These are phyloP conservation scores for Cosmopolites sordidus DNA, from an alignment of 2,888 invertebrate species.

Conservation along the genomic window DNA sequence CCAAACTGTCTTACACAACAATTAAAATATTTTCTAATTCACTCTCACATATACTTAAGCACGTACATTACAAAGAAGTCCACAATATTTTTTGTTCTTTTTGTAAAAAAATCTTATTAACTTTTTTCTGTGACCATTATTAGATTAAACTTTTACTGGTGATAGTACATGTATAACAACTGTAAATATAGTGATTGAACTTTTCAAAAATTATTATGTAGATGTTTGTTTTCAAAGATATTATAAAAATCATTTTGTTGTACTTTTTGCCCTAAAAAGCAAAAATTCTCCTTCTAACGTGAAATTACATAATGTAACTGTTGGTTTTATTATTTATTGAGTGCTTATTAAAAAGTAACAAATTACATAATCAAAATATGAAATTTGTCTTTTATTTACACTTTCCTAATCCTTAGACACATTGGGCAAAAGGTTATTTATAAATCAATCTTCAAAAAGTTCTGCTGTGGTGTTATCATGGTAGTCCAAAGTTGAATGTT, in stretches of 20 bases:
- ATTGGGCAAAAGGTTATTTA: no score
- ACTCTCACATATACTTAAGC: background rate
- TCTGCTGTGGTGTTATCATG: no score
- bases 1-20: background rate
- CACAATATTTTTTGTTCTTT: background rate
- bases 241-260: conserved; percentile 8
- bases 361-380: conserved; percentile 15
- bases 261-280: conserved; percentile 9
- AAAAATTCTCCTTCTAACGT: conserved; percentile 2
- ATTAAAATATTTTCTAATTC: background rate
- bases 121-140: conserved; percentile 24
- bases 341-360: conserved; percentile 13
- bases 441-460: no score
- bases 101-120: conserved; percentile 16
- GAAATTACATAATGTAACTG: conserved; percentile 13
- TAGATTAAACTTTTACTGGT: conserved; percentile 24
- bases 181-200: conserved; percentile 22
- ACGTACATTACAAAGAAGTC: background rate
- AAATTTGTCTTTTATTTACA: background rate
- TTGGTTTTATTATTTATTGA: conserved; percentile 18
- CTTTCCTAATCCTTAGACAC: no score
- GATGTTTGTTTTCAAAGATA: conserved; percentile 12
- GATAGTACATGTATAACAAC: conserved; percentile 24
- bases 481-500: no score
- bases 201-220: conserved; percentile 21